These are phyloP conservation scores for Anguilla megastoma DNA, from an alignment of 2,797 vertebrate species.

Conservation along the genomic window DNA sequence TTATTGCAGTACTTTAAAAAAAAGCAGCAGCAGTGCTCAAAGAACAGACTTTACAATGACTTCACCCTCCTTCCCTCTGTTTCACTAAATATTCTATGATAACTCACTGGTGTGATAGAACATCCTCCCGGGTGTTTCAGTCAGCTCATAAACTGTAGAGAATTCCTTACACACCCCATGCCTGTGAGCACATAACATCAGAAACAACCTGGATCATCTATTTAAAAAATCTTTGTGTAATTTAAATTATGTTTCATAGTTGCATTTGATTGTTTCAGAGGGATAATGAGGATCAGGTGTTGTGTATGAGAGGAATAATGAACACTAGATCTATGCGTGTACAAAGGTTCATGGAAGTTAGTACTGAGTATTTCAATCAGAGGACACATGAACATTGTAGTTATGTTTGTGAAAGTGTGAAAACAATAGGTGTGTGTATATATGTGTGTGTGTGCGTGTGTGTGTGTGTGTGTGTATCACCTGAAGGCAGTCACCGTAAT, in stretches of 20 bases:
- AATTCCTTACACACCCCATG: slow-evolving; percentile 60
- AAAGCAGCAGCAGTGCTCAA: neutral
- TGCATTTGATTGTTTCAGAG: slow-evolving; percentile 9
- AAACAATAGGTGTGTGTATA: neutral
- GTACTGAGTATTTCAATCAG: neutral
- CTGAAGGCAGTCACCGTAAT: slow-evolving; percentile 51
- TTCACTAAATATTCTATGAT: neutral
- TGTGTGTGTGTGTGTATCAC: slow-evolving; percentile 42
- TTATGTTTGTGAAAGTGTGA: neutral
- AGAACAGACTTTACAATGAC: neutral
- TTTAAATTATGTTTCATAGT: neutral
- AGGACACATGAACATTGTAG: neutral
- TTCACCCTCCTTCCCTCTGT: neutral
- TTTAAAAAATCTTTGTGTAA: neutral
- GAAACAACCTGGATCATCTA: neutral
- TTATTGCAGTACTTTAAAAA: neutral
- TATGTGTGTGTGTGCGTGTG: slow-evolving; percentile 17
- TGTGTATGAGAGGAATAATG: neutral
- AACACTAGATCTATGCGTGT: neutral
- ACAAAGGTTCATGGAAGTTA: neutral
- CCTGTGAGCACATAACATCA: slow-evolving; percentile 50
- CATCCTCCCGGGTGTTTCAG: slow-evolving; percentile 66
- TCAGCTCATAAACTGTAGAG: slow-evolving; percentile 59
- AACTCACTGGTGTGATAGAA: slow-evolving; percentile 60
- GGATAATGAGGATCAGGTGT: neutral